Evolutionary conservation across 2,888 invertebrate species (phyloP), one percentile per base, ranked within the genome.

Genomic region (Blastobasis lacticolella): DNA sequence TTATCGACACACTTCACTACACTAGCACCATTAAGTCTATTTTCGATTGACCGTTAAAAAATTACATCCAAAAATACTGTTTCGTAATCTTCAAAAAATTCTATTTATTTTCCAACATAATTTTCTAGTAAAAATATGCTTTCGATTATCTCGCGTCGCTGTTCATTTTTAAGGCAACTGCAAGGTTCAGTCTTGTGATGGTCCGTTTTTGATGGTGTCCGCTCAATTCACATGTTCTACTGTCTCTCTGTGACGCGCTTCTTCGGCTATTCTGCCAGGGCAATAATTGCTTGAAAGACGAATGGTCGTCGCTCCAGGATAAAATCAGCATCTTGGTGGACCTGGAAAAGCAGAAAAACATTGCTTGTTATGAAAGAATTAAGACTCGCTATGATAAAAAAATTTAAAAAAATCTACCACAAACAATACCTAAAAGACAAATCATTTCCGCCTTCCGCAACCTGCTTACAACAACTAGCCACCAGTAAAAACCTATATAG

Each of bases 91-190:
- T 72, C 67, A 69, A 73, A 73, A 75, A 71, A 60, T 69, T 69
- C 61, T 71, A 70, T 63, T 63, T 56, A 65, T 56, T 71, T 64
- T 68, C 64, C 58, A 63, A 61, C 73, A 73, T 78, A 66, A 58
- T 73, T 59, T 61, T 60, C 52, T 49, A 54, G 48, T 70, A 67
- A 52, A 67, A 71, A 79, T 74, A 77, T 67, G 49, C 61, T 52
- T 59, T 53, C 62, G 64, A 78, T 85, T 78, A 84, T 84, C 81
- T 84, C 59, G 76, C 64, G 59, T 78, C 73, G 66, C 70, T 74
- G 63, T 61, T 78, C 65, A 69, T 76, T 64, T 70, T 71, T 75
- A 86, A 85, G 85, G 84, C 85, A 73, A 75, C 68, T 59, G 64
- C 63, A 61, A 64, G 61, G 60, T 62, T 81, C 81, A 84, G 81